Conservation (phyloP, 2,888 invertebrate genomes). For the Agrilus mali region DNA sequence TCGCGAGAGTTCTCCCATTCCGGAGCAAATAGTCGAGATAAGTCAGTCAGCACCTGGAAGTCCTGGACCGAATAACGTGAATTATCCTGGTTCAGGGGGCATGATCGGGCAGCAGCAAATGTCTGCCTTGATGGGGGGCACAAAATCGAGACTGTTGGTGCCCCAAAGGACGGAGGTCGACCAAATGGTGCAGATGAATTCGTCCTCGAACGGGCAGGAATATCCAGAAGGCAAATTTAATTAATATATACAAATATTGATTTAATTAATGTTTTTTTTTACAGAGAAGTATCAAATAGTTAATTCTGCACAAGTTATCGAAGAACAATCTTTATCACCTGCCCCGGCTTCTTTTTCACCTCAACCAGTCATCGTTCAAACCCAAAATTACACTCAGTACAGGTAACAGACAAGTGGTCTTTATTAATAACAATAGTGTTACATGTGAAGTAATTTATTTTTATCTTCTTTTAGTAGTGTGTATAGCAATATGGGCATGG, state of each 20-base stretch:
- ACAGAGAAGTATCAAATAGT: conserved; percentile 39
- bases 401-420: conserved; percentile 3
- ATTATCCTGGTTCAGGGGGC: conserved; percentile 34
- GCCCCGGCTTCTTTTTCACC: conserved; percentile 38
- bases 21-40: conserved; percentile 46
- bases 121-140: conserved; percentile 36
- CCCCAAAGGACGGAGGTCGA: conserved; percentile 47
- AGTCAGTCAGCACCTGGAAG: conserved; percentile 39
- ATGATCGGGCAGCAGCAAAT: conserved; percentile 37
- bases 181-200: conserved; percentile 36
- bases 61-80: conserved; percentile 41
- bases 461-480: conserved; percentile 17
- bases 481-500: conserved; percentile 26
- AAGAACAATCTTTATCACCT: conserved; percentile 44
- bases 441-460: too few relatives aligned
- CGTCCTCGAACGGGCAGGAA: conserved; percentile 28
- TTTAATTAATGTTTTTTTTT: conserved; percentile 14
- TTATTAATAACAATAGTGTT: too few relatives aligned
- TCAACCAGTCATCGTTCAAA: conserved; percentile 48
- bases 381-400: conserved; percentile 35
- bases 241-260: neutral
- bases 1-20: conserved; percentile 84
- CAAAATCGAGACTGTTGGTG: conserved; percentile 39
- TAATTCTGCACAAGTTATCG: conserved; percentile 34
- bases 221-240: conserved; percentile 27